Conservation (phyloP, 2,797 vertebrate genomes). For the Pantherophis vulpinus region DNA sequence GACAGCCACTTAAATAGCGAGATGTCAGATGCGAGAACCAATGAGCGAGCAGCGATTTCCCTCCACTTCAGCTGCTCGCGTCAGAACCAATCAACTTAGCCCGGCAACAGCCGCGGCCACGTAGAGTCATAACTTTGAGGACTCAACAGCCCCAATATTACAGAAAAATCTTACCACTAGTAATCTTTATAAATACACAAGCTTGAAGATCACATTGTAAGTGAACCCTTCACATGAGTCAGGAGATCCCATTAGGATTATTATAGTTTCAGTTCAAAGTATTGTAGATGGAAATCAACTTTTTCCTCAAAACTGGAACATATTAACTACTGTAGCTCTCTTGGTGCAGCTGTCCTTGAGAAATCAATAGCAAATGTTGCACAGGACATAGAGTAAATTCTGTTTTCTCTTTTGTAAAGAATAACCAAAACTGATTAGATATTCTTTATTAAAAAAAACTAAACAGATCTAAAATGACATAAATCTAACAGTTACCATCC, state of each 20-base stretch:
- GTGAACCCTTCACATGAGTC: not conserved
- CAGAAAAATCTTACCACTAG: not conserved
- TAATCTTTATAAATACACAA: not conserved
- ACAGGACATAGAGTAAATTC: slow-evolving; percentile 9
- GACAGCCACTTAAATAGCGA: no score
- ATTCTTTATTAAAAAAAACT: slow-evolving; percentile 1
- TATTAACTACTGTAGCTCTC: slow-evolving; percentile 9
- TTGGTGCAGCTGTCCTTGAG: slow-evolving; percentile 4
- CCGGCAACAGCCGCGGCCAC: no score
- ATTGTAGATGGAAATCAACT: not conserved
- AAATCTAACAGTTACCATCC: not conserved
- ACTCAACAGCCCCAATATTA: not conserved
- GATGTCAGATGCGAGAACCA: no score
- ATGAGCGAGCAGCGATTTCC: no score
- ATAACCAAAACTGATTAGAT: not conserved
- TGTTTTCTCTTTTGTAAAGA: not conserved
- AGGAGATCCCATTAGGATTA: not conserved
- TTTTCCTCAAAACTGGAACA: slow-evolving; percentile 14
- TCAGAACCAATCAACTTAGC: no score
- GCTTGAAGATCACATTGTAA: not conserved
- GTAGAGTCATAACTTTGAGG: no score
- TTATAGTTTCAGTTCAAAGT: slow-evolving; percentile 23
- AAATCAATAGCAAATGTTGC: slow-evolving; percentile 21
- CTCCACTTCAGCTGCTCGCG: no score
- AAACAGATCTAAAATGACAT: not conserved